These are phyloP conservation scores for Acrossocheilus wenchowensis DNA, from an alignment of 2,797 vertebrate genomes.

Conservation along the genomic window DNA sequence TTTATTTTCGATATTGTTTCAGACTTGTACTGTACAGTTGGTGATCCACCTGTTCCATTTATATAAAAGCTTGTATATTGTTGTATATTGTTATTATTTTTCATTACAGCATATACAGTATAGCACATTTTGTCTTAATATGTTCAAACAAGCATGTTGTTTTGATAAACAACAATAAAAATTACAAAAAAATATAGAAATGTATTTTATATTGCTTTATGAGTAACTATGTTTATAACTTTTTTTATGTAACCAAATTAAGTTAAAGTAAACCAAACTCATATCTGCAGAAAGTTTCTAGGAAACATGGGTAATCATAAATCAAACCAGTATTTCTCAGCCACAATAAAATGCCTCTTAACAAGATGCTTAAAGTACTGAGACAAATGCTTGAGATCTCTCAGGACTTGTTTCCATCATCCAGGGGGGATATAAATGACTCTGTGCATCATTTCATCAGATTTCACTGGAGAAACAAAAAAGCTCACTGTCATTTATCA, in stretches of 20 bases:
- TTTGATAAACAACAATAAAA: too few species aligned
- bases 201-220: not conserved
- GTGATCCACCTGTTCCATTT: not conserved
- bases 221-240: not conserved
- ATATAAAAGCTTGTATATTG: not conserved
- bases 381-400: slow-evolving; percentile 19
- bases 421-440: slow-evolving; percentile 27
- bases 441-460: slow-evolving; percentile 13
- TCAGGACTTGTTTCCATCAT: slow-evolving; percentile 31
- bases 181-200: too few species aligned
- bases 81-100: not conserved
- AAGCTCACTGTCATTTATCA: slow-evolving; percentile 40
- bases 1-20: not conserved
- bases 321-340: slow-evolving; percentile 11
- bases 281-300: not conserved
- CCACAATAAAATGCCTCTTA: slow-evolving; percentile 13
- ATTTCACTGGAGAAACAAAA: slow-evolving; percentile 23
- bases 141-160: not conserved
- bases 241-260: not conserved
- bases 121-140: not conserved
- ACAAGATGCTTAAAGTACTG: slow-evolving; percentile 26
- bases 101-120: not conserved
- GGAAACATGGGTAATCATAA: not conserved
- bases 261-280: not conserved
- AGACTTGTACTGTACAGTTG: not conserved